Percentiles rank a stretch among this genome's conserved stretches.
Evolutionary conservation across 2,113 vertebrate species (phyloP).

Genomic region (Pseudorhombus dupliciocellatus): DNA sequence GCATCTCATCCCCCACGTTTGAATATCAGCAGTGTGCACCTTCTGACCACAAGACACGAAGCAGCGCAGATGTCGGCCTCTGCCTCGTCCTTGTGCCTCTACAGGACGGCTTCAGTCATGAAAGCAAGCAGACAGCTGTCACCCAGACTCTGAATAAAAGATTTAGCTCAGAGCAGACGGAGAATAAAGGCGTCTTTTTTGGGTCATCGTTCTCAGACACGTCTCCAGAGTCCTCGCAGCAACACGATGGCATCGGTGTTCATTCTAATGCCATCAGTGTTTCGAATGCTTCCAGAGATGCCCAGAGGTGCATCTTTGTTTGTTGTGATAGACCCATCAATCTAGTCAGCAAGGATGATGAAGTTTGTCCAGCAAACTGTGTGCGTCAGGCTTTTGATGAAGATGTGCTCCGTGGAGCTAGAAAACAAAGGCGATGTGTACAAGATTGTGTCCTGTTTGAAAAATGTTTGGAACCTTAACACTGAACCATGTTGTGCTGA

Average conservation of each 20-base stretch:
- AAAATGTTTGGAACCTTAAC: not conserved
- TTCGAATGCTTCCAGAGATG: slow-evolving; percentile 21
- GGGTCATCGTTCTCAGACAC: slow-evolving; percentile 48
- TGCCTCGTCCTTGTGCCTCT: slow-evolving; percentile 21
- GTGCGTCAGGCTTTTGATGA: slow-evolving; percentile 17
- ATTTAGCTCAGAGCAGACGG: slow-evolving; percentile 57
- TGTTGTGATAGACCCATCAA: slow-evolving; percentile 8
- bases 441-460: not conserved
- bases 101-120: slow-evolving; percentile 28
- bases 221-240: slow-evolving; percentile 15
- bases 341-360: slow-evolving; percentile 1
- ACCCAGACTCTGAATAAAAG: slow-evolving; percentile 69
- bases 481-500: not conserved
- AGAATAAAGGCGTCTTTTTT: slow-evolving; percentile 51
- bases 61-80: not conserved
- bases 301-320: slow-evolving; percentile 37
- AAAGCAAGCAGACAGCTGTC: slow-evolving; percentile 65
- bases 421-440: no score
- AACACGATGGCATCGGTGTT: slow-evolving; percentile 13
- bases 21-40: slow-evolving; percentile 6
- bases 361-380: slow-evolving; percentile 21
- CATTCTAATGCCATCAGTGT: slow-evolving; percentile 22
- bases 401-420: not conserved
- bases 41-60: slow-evolving; percentile 22
- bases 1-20: not conserved